Evolutionary conservation across 2,888 invertebrate genomes (phyloP).

Genomic region (Diarsia brunnea): DNA sequence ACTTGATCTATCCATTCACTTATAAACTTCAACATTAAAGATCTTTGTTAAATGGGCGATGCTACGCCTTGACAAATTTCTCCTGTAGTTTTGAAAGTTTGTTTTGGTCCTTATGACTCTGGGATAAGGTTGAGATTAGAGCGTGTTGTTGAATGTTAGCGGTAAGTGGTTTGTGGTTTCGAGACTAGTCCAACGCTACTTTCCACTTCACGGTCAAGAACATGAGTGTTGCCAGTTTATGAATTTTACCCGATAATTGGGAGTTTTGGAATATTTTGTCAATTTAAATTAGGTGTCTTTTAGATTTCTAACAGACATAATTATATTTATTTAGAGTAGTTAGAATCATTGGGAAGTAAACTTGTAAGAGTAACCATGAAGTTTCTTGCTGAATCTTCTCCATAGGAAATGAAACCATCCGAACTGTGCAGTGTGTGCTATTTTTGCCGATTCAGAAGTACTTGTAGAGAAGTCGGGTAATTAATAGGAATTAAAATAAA

Average conservation of each 20-base stretch:
- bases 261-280: slow-evolving; percentile 16
- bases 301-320: not conserved
- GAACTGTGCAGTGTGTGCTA: not conserved
- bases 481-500: not conserved
- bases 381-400: not conserved
- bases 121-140: slow-evolving; percentile 66
- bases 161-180: slow-evolving; percentile 63
- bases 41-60: slow-evolving; percentile 63
- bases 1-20: slow-evolving; percentile 50
- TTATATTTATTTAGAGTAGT: not conserved
- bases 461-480: not conserved
- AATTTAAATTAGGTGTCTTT: not conserved
- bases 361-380: not conserved
- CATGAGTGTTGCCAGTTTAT: slow-evolving; percentile 77
- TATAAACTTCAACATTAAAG: slow-evolving; percentile 20
- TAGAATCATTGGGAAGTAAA: not conserved
- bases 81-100: slow-evolving; percentile 12
- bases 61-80: slow-evolving; percentile 34
- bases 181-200: slow-evolving; percentile 79
- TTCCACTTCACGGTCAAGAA: slow-evolving; percentile 89
- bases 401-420: not conserved
- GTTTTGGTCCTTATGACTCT: slow-evolving; percentile 23
- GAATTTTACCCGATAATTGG: slow-evolving; percentile 59
- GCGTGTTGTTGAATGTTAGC: slow-evolving; percentile 13
- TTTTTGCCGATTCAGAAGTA: not conserved